Evolutionary conservation across 2,888 invertebrate species (phyloP), one percentile per base, ranked within the genome.

Genomic region (Zaprionus lineosus): DNA sequence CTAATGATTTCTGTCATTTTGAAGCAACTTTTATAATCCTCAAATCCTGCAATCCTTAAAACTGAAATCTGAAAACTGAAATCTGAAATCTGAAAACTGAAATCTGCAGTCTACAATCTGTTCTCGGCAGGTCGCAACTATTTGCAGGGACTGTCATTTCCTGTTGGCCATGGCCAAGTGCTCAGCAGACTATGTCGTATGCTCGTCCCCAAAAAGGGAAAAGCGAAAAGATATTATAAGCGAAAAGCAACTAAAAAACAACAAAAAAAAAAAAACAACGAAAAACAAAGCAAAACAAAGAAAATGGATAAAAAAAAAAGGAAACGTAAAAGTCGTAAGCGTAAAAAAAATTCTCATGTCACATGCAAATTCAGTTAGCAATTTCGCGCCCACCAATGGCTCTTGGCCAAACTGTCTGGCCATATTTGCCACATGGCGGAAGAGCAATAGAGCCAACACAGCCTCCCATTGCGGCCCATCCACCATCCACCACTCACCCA

Each of bases 371-470:
- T 63, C 53, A 43, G 68, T 59, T 69, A 44, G 61, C 63, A 56
- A 69, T 72, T 66, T 66, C 51, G 58, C 65, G 82, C 60, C 74
- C 59, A 21, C 46, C 51, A 43, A 60, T 61, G 61, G 53, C 74
- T 65, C 48, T 69, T 59, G 79, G 68, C 71, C 82, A 74, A 71
- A 51, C 58, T 47, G 79, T 75, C 78, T 74, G 68, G 61, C 58
- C 56, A 53, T 57, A 43, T 67, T 62, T 61, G 60, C 58, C 77
- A 65, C 77, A 77, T 72, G 56, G 58, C 44, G 46, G 61, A 41
- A 51, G 31, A 52, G 44, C 50, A 44, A 51, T 21, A 28, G 29
- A n/a, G n/a, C n/a, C 37, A 19, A 19, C 4, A 11, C 37, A 28
- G 28, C 43, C n/a, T 15, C 39, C 36, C n/a, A n/a, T n/a, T n/a